A percentile compares a stretch with the other conserved stretches of the same genome.
Conservation (phyloP, 1,140 invertebrate species). For the Proales similis region DNA sequence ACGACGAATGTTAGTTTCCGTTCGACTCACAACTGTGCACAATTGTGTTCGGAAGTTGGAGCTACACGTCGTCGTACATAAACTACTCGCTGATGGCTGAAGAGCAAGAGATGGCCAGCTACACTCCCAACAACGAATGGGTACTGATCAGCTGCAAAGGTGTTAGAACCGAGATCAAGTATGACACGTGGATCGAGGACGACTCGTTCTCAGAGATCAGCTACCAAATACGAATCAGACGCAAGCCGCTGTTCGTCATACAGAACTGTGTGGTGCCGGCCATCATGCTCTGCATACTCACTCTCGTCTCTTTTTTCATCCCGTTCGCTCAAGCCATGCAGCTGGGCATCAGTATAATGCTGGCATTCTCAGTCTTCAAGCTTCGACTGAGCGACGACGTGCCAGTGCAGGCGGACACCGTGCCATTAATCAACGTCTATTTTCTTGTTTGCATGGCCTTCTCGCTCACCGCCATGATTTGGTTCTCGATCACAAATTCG, state of each 20-base stretch:
- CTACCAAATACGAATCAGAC: background rate
- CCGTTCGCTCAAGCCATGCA: background rate
- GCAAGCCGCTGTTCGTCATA: background rate
- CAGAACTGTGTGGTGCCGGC: constrained; percentile 1
- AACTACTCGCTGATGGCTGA: background rate
- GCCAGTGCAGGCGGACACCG: background rate
- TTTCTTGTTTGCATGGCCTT: background rate
- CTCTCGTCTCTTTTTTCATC: background rate
- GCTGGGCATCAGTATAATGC: constrained; percentile 11
- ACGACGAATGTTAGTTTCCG: background rate
- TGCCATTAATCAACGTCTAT: background rate
- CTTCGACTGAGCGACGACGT: background rate
- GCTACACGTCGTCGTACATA: background rate
- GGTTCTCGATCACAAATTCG: background rate
- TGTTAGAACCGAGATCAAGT: background rate
- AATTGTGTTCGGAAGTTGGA: background rate
- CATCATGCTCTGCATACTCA: background rate
- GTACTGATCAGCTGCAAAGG: background rate
- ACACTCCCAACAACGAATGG: constrained; percentile 4
- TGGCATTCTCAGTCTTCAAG: background rate
- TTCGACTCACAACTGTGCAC: background rate
- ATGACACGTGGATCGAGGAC: background rate
- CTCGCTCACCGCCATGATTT: background rate
- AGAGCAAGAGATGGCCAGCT: background rate
- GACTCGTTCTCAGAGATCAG: background rate